These are phyloP conservation scores for Delichon dasypus DNA, from an alignment of 2,797 vertebrate species.

Conservation along the genomic window DNA sequence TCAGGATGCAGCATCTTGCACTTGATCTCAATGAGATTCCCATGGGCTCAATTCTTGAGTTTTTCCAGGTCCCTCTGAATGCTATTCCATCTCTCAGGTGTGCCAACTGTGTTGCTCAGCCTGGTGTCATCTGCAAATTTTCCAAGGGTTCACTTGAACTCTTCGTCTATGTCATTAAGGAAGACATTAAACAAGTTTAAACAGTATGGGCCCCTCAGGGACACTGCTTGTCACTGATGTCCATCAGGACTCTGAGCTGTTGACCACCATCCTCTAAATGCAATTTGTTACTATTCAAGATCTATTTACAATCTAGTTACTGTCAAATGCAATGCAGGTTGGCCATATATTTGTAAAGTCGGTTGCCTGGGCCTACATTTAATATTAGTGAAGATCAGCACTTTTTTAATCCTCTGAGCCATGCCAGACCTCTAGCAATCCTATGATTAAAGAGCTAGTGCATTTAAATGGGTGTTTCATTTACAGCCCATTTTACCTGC, in stretches of 20 bases:
- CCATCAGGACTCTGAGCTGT: background rate
- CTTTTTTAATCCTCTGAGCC: background rate
- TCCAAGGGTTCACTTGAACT: background rate
- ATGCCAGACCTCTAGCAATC: background rate
- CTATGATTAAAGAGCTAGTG: background rate
- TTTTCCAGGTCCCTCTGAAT: background rate
- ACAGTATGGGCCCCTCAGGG: background rate
- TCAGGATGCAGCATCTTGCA: too few relatives aligned
- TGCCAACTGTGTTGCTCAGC: background rate
- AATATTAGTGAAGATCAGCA: background rate
- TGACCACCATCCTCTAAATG: background rate
- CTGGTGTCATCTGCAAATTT: background rate
- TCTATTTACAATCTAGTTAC: background rate
- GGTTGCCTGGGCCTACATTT: background rate
- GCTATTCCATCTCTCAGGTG: background rate
- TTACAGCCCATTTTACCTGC: background rate
- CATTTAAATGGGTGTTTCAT: background rate
- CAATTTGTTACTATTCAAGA: background rate
- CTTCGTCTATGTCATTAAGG: background rate
- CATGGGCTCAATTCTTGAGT: background rate
- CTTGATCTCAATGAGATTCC: background rate
- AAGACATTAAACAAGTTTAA: background rate
- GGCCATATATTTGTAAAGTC: background rate
- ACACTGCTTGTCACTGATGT: accelerated
- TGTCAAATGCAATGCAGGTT: background rate